Base-by-base conservation (phyloP, 2,888 invertebrate genomes). In the Oxyteleia sp. region DNA sequence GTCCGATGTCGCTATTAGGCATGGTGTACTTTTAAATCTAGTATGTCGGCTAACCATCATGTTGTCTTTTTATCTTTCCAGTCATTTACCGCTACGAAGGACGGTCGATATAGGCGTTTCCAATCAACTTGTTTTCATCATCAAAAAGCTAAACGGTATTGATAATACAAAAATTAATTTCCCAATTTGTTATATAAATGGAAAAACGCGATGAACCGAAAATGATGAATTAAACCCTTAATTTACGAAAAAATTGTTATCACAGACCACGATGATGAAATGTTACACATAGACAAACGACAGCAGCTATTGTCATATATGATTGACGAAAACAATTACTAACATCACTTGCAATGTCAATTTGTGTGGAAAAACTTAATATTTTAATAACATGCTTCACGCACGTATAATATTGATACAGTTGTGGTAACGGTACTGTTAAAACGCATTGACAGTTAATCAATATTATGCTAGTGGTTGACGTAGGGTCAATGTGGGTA, bases 41-140 rank as follows among this genome's bases (percentile, higher is more conserved):
- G 47, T 47, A 47, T 18, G 11, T n/a, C 20, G 26, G 41, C 41
- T 49, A 57, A 75, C 75, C 15, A 66, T 66, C 57, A 64, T 75
- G 68, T 75, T 49, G 57, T 49, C 53, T 20, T 47, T 75, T 76
- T 76, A 76, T 66, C 75, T 66, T 66, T 66, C 66, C 75, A 76
- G 47, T 66, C 51, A 29, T 64, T 55, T 66, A 38, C 26, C 20
- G 10, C 13, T 45, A 29, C 41, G 11, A 41, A 57, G 55, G 13
- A 26, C 23, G 55, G 16, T 41, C 38, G 49, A 68, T 76, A 51
- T 49, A 76, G 41, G 49, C 18, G 26, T 61, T 64, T 57, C 57
- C 63, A 45, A 20, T 57, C 57, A 72, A 80, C 66, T 72, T 72
- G 49, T 49, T 72, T 71, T 80, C 66, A 66, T 72, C 45, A 59